phyloP scores from a whole-genome alignment of 2,888 invertebrate genomes.

The Rambutsinella grinnellia region DNA sequence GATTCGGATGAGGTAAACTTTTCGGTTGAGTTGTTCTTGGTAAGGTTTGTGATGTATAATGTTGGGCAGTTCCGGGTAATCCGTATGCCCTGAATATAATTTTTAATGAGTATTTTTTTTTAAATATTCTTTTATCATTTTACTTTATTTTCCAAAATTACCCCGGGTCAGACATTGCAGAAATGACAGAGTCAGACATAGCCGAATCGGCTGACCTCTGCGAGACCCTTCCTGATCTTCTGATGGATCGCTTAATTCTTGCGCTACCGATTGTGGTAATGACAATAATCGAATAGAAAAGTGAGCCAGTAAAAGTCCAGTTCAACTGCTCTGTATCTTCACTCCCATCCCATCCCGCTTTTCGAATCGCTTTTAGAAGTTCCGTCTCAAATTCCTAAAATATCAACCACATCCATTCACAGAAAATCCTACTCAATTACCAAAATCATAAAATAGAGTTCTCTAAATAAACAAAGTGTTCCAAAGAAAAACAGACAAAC shows the following conservation, averaged over 20 bases:
- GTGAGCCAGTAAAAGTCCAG: conserved; percentile 90
- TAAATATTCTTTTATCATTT: too few relatives aligned
- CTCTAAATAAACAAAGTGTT: not conserved
- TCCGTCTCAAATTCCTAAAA: conserved; percentile 76
- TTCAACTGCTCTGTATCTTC: conserved; percentile 74
- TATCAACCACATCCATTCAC: too few relatives aligned
- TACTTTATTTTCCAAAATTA: too few relatives aligned
- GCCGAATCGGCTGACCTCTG: conserved; percentile 77
- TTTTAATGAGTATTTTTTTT: too few relatives aligned
- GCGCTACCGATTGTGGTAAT: conserved; percentile 91
- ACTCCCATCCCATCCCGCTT: conserved; percentile 88
- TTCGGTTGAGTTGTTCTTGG: conserved; percentile 60
- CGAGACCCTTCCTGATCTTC: conserved; percentile 74
- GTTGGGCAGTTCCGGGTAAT: conserved; percentile 38
- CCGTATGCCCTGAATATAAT: conserved; percentile 49
- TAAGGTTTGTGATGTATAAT: conserved; percentile 52
- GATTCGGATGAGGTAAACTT: conserved; percentile 41
- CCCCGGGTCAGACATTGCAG: conserved; percentile 64
- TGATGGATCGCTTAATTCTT: conserved; percentile 69
- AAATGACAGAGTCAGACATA: conserved; percentile 68
- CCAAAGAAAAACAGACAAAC: too few relatives aligned
- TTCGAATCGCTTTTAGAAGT: conserved; percentile 85
- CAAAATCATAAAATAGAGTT: not conserved
- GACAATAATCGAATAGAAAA: conserved; percentile 95
- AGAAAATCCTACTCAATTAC: not conserved